Evolutionary conservation across 1,140 invertebrate genomes (phyloP), one percentile per base, ranked within the genome.

Genomic region (Microplitis demolitor): DNA sequence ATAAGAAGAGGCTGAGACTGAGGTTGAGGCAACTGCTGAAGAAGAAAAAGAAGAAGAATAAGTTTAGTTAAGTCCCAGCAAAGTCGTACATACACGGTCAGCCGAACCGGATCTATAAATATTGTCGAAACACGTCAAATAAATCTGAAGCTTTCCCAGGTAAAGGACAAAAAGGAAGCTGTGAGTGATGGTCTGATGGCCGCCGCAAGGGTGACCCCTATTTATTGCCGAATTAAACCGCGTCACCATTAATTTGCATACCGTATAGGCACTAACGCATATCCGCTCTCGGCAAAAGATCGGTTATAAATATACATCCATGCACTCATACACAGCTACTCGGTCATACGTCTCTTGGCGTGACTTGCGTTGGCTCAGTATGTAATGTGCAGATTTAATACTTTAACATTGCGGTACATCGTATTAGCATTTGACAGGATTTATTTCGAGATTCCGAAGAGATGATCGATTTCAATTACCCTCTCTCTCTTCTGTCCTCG

Each of bases 161-260:
- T 83, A 81, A 76, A 78, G 79, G 74, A 81, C 78, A 80, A 84
- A 84, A 84, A 84, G 82, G 78, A 84, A 79, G 74, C 75, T 70
- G 80, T 87, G 84, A 86, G 78, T 81, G 85, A 87, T 85, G 81
- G 79, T 53, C 79, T 77, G 75, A 83, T 83, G 81, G 81, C 74
- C 78, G 82, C 74, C 78, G 75, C 75, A 83, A 80, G 79, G 82
- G 83, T 84, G 80, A 87, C 84, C 85, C 82, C 83, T 87, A 87
- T 87, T 87, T 86, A 87, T 87, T 86, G 85, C 84, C 85, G 85
- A 87, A 87, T 87, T 86, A 87, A 87, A 87, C 81, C 84, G 84
- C 84, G 82, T 85, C 85, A 82, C 84, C 85, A 84, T 87, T 87
- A 86, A 87, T 87, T 87, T 86, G 80, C 85, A 86, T 85, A 80